Evolutionary conservation across 53 echinoderm and acorn worm genomes (phyloP).

Genomic region (Zoroaster sp.): DNA sequence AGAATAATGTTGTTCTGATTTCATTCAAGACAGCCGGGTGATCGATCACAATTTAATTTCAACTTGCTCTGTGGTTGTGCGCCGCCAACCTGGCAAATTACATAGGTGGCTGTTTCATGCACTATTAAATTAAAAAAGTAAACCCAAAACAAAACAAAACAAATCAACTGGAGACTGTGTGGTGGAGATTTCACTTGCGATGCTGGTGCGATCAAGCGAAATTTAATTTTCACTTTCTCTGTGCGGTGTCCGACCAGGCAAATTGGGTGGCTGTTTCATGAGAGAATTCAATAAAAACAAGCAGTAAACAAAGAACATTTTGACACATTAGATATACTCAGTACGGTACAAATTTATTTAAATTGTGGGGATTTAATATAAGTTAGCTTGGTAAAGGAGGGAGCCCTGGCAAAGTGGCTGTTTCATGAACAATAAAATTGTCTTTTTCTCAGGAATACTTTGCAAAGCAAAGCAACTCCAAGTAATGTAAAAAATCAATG

Average conservation of each 20-base stretch:
- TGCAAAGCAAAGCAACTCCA: not conserved
- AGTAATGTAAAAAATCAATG: not conserved
- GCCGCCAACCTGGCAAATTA: not conserved
- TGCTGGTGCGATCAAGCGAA: not conserved
- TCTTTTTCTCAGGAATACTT: not conserved
- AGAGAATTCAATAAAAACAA: not conserved
- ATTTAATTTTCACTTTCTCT: not conserved
- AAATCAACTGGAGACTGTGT: not conserved
- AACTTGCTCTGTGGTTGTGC: not conserved
- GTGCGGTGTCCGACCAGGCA: not conserved
- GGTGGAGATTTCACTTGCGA: not conserved
- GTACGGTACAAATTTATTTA: not conserved
- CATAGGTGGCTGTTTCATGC: not conserved
- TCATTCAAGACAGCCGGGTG: constrained; percentile 6
- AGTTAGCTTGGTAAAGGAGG: not conserved
- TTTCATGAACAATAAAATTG: not conserved
- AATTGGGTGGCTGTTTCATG: not conserved
- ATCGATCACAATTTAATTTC: constrained; percentile 40
- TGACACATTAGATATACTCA: not conserved
- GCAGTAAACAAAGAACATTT: not conserved
- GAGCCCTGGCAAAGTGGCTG: not conserved
- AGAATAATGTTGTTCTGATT: not conserved
- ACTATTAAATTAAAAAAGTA: not conserved
- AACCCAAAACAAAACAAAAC: not conserved
- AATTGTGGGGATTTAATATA: not conserved